Percentiles rank a stretch among this genome's conserved stretches.
These are phyloP conservation scores for Shargacucullia verbasci DNA, from an alignment of 2,888 invertebrate species.

Conservation along the genomic window DNA sequence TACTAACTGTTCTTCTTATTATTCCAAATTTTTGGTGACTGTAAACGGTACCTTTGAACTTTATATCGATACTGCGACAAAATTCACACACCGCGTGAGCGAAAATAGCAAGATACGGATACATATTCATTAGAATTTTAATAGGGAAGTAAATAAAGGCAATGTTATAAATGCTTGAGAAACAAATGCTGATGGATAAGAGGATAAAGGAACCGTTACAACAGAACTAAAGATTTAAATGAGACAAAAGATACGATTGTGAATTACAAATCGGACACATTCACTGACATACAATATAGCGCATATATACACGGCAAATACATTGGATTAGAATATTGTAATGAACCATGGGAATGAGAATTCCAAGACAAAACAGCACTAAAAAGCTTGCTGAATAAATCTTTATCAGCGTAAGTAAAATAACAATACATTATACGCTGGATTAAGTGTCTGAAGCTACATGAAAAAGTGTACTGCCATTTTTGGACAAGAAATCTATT, in stretches of 20 bases:
- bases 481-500: constrained; percentile 18
- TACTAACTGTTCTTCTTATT: constrained; percentile 6
- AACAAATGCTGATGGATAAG: constrained; percentile 54
- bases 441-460: constrained; percentile 16
- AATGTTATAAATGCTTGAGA: constrained; percentile 49
- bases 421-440: constrained; percentile 22
- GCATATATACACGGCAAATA: constrained; percentile 49
- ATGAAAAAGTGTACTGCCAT: constrained; percentile 21
- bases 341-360: constrained; percentile 61
- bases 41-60: constrained; percentile 20
- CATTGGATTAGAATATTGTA: constrained; percentile 58
- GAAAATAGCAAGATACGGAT: constrained; percentile 38
- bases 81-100: constrained; percentile 21
- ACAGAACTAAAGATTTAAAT: constrained; percentile 63
- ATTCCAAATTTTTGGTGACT: too few species aligned
- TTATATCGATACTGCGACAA: constrained; percentile 26
- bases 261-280: constrained; percentile 59
- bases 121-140: constrained; percentile 50
- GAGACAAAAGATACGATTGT: constrained; percentile 62
- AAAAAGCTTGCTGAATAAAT: constrained; percentile 27
- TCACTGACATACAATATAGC: constrained; percentile 51
- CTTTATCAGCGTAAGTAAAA: constrained; percentile 21
- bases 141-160: constrained; percentile 36
- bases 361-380: constrained; percentile 40
- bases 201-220: constrained; percentile 58